Base-by-base conservation (phyloP, 2,888 invertebrate genomes). In the Cerceris ruficornis region DNA sequence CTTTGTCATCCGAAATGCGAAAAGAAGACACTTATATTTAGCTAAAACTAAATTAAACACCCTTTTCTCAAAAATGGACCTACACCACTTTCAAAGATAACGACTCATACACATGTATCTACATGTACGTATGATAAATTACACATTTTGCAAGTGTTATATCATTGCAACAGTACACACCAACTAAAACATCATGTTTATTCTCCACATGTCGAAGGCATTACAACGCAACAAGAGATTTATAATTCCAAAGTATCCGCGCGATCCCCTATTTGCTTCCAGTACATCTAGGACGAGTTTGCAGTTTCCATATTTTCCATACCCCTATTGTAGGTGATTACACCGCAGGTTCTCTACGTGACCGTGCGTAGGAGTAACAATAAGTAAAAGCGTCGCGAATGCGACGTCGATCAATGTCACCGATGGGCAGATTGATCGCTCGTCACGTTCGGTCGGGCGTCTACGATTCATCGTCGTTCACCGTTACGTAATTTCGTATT, bases 381-480 rank as follows among this genome's bases (percentile, higher is more conserved):
- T 66, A 75, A 79, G 77, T 79, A 83, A 74, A 77, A 81, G 79
- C 59, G 70, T 43, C 50, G 41, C 52, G 17, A 28, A 66, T 28
- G 58, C n/a, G 11, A 52, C 73, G 82, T 80, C 77, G 86, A 81
- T 83, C 83, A 83, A 85, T 75, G 75, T 75, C 77, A 68, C 42
- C 77, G 57, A 59, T 43, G 42, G 52, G 13, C 60, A 62, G 46
- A 66, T 75, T 77, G 69, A 69, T 77, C 69, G n/a, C 54, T 57
- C 69, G 72, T 77, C 85, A 72, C 75, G 70, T 77, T 67, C 71
- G 64, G 55, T 59, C 74, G 52, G 39, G 17, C 57, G 64, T 42
- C 39, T 60, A 50, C 74, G 52, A 80, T 76, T 69, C 66, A 49
- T 71, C 62, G 58, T n/a, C 54, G 79, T 52, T 67, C 46, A 50